Base-by-base conservation (phyloP, 2,113 vertebrate genomes). In the Brachyhypopomus occidentalis region DNA sequence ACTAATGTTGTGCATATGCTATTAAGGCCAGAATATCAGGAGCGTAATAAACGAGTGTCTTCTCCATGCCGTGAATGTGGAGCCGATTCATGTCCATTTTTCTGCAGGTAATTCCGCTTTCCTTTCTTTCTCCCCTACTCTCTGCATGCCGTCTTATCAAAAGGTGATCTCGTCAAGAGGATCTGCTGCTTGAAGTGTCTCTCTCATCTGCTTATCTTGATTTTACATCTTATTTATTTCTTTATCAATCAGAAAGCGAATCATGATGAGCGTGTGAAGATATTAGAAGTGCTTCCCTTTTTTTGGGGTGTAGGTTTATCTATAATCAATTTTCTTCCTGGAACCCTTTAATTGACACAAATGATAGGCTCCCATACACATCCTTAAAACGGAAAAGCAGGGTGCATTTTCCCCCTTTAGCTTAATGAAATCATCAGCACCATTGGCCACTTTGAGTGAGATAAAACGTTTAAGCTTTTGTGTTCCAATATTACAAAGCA, bases 401-500 rank as follows among this genome's bases (percentile, higher is more conserved):
- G 83, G 90, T 92, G 91, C 91, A 92, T 89, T 92, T 91, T 92
- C 91, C 91, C 90, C 88, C 90, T 90, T 96, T 96, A 95, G 96
- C 96, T 96, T 94, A 95, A 95, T 96, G 94, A 96, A 96, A 96
- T 96, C 94, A 94, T 94, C 94, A 94, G 92, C 91, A 94, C 93
- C 91, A 95, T 90, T 93, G 94, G 89, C 91, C 92, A 95, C 93
- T 95, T 89, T 95, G 91, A 95, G 94, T 94, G 95, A 95, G 95
- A 94, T 95, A 92, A 95, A 93, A 95, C 92, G 92, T 95, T 95
- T 95, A 94, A 95, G 94, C 93, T 93, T 96, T 92, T 96, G 95
- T 97, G 96, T 95, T 96, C 93, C 95, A 94, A 95, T 95, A 94
- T 95, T 95, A 96, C 95, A 96, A 96, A 96, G 96, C 94, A 95